These are phyloP conservation scores for Sebastes schlegelii DNA, from an alignment of 2,113 vertebrate genomes.

Conservation along the genomic window DNA sequence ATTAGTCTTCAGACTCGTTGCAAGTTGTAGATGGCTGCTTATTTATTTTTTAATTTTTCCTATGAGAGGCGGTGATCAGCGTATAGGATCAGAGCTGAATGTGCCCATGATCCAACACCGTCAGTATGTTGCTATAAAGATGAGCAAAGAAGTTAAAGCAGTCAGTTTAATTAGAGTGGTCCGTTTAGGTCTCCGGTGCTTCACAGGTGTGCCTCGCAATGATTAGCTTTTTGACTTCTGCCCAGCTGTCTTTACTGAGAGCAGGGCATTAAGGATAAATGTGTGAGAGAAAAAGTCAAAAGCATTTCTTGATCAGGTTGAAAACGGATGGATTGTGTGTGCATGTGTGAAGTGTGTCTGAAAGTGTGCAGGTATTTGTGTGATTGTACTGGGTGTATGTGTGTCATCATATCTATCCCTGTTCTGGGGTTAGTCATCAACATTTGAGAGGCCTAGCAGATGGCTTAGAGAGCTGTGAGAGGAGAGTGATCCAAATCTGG, in stretches of 20 bases:
- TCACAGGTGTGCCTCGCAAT: not conserved
- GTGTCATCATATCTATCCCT: not conserved
- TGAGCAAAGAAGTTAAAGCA: not conserved
- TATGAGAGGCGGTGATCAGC: not conserved
- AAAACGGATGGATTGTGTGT: not conserved
- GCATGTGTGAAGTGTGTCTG: no score
- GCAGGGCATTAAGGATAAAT: not conserved
- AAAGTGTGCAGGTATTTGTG: no score
- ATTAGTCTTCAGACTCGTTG: not conserved
- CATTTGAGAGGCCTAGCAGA: not conserved
- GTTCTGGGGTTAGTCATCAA: not conserved
- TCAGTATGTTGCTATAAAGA: not conserved
- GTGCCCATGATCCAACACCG: not conserved
- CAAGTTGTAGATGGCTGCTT: not conserved
- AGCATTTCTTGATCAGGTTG: not conserved
- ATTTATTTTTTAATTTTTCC: not conserved
- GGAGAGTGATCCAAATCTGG: no score
- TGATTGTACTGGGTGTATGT: no score
- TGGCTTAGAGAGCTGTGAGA: no score
- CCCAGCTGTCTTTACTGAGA: not conserved
- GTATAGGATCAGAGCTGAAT: conserved; percentile 5
- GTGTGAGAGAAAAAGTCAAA: not conserved
- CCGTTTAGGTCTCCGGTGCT: not conserved
- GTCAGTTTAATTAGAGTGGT: not conserved
- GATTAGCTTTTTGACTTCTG: not conserved